phyloP scores from a whole-genome alignment of 2,113 vertebrate genomes.

The Marmota monax region DNA sequence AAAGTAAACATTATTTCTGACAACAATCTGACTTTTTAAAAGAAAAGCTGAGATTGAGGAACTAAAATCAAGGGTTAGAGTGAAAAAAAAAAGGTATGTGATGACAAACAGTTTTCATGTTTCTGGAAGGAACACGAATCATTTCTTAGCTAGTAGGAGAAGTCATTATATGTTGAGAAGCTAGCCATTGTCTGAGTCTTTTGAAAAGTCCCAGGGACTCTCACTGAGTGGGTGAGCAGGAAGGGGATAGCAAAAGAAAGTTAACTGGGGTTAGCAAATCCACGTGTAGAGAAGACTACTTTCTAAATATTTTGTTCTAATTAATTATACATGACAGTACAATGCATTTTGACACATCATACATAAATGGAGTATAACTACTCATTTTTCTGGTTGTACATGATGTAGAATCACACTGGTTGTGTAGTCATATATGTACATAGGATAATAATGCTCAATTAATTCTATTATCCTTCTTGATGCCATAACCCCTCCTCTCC shows the following conservation, averaged over 20 bases:
- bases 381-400: no score
- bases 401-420: no score
- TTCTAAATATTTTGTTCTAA: no score
- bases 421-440: no score
- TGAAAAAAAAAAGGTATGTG: neutral
- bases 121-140: slow-evolving; percentile 17
- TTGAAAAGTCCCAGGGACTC: neutral
- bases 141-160: neutral
- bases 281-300: neutral
- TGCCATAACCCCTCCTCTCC: no score
- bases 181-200: neutral
- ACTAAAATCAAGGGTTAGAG: neutral
- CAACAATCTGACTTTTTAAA: neutral
- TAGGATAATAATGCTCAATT: no score
- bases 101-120: neutral
- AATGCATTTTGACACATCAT: no score
- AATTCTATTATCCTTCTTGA: no score
- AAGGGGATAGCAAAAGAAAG: neutral
- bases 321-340: no score
- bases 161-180: neutral
- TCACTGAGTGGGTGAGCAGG: neutral
- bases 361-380: no score
- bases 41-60: neutral
- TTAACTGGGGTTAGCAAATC: neutral
- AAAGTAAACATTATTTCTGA: neutral